Base-by-base conservation (phyloP, 2,113 vertebrate genomes). In the Chaetodon auriga region DNA sequence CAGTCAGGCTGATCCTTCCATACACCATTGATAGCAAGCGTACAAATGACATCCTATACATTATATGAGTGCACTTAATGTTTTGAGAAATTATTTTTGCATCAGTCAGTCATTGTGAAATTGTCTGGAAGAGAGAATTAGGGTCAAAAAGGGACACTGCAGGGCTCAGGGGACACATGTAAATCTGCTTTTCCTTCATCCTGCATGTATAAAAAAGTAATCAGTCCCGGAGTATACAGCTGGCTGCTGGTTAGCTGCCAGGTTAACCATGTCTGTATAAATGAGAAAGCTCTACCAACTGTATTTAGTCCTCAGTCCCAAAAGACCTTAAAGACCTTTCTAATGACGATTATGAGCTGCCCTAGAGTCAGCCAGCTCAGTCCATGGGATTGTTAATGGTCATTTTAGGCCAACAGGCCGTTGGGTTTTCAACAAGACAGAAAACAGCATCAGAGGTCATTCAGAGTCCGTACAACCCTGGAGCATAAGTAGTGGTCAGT, bases 361-460 rank as follows among this genome's bases (percentile, higher is more conserved):
- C 80, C 74, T 45, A 16, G 78, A 88, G 83, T 84, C 82, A 75
- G 82, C 66, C 78, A 75, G 81, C 87, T 80, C 62, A 53, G 68
- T 80, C 65, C 55, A 60, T 43, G 60, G 63, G 57, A 79, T 73
- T 41, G 53, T 41, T 81, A 75, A 81, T 80, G 79, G 82, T 87
- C 78, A 78, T 89, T 89, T 87, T 82, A 81, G 78, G 81, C 80
- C 85, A 88, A 68, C 70, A 49, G 73, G 81, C 87, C 68, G 61
- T 63, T 57, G 85, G 82, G 38, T 85, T 91, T 84, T 82, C 54
- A 72, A 60, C 75, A 78, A 88, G 81, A 88, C 89, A 82, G 86
- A 88, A 90, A 89, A 85, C 84, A 85, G 81, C 86, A 81, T 81
- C 70, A 90, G 85, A 92, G 92, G 92, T 93, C 91, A 87, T 83